Evolutionary conservation across 2,113 vertebrate species (phyloP).

Genomic region (Brachypteracias leptosomus): DNA sequence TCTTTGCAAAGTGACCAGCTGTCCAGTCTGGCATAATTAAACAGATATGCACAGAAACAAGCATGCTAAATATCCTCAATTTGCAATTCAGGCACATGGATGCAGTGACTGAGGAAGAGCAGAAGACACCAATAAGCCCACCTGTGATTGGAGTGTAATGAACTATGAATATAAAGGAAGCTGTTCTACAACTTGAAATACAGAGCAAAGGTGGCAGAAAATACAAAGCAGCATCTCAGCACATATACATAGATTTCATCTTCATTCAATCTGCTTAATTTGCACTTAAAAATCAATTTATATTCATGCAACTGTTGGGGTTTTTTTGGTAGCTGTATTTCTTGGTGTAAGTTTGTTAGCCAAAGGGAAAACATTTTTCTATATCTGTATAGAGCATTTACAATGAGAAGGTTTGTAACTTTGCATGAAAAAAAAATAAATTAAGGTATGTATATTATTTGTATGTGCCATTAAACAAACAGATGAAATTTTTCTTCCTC

Average conservation of each 20-base stretch:
- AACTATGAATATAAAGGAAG: neutral
- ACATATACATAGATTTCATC: neutral
- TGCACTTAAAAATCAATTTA: constrained; percentile 21
- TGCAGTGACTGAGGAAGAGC: neutral
- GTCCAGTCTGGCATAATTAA: neutral
- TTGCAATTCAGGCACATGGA: neutral
- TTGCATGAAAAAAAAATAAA: neutral
- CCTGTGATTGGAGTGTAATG: neutral
- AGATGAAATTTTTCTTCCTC: neutral
- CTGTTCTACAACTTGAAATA: neutral
- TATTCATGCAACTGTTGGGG: neutral
- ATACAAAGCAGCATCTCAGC: neutral
- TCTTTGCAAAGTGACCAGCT: neutral
- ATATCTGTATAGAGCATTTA: neutral
- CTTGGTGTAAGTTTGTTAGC: neutral
- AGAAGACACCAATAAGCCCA: neutral
- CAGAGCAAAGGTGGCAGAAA: neutral
- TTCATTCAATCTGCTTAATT: neutral
- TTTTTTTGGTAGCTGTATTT: neutral
- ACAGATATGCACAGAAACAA: neutral
- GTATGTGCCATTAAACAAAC: neutral
- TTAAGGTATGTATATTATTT: neutral
- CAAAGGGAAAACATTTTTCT: neutral
- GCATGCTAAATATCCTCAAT: neutral
- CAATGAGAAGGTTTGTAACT: neutral